Base-by-base conservation (phyloP, 2,888 invertebrate species). In the Thecophora atra region DNA sequence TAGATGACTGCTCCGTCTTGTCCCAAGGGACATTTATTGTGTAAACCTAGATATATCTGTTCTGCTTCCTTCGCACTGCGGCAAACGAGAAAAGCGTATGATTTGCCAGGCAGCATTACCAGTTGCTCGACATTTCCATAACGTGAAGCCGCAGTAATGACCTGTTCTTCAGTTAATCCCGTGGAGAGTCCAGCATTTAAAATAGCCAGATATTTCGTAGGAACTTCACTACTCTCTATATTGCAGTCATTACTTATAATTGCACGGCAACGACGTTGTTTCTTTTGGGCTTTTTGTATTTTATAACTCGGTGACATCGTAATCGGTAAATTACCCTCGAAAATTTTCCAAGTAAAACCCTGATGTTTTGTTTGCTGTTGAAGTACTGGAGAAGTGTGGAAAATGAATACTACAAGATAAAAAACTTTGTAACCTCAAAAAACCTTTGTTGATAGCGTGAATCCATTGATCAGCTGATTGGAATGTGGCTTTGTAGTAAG, bases 131-230 rank as follows among this genome's bases (percentile, higher is more conserved):
- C 82, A 26, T 81, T 73, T 1, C 92, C 90, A 83, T 88, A 87
- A 71, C 87, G 81, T 5, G 86, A 81, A 69, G 91, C 89, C 6
- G 90, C 83, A 56, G 88, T 82, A 6, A 90, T 81, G 13, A 97
- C 81, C 63, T 87, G 82, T 80, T 92, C 91, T 82, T 92, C 91
- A 6, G 90, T 88, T 26, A 95, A 87, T 6, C 95, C 94, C 77
- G 93, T 95, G 2, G 92, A 93, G 73, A 96, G 89, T 1, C 97
- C 97, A 30, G 92, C 93, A 87, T 97, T 97, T 79, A 94, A 94
- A n/a, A 97, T 94, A 1, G 78, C 83, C 42, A 87, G 69, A 71
- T 75, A 77, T 74, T 80, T 79, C 5, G 88, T 87, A 17, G 88
- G 85, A 0, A 52, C 72, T 11, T 81, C 80, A 21, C 84, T 84